These are phyloP conservation scores for Triops cancriformis DNA, from an alignment of 1,140 invertebrate genomes.

Conservation along the genomic window DNA sequence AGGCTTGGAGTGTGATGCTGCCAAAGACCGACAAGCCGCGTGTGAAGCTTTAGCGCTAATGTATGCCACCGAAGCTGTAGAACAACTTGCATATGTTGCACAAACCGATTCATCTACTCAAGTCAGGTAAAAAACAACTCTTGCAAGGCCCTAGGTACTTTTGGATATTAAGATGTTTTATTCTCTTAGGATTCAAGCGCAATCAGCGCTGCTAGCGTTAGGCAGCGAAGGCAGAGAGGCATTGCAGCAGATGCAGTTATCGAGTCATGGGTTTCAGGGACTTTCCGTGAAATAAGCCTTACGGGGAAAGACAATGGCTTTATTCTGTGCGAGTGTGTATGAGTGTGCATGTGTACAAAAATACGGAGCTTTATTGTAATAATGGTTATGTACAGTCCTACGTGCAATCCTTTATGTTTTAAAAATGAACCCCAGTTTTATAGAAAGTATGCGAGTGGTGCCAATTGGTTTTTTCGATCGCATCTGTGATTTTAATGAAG, in stretches of 20 bases:
- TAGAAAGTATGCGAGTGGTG: background rate
- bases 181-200: conserved; percentile 31
- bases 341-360: background rate
- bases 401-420: background rate
- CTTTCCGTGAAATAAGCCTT: conserved; percentile 36
- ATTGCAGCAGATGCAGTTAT: conserved; percentile 41
- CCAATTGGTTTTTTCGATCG: background rate
- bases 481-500: background rate
- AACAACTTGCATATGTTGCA: conserved; percentile 36
- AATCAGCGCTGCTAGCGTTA: conserved; percentile 31
- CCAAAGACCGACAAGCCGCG: conserved; percentile 37
- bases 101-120: conserved; percentile 37
- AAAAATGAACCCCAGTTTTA: background rate
- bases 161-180: conserved; percentile 30
- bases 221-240: conserved; percentile 40
- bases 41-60: conserved; percentile 33
- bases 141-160: conserved; percentile 28
- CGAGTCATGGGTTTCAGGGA: conserved; percentile 43
- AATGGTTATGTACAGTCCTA: conserved; percentile 2
- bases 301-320: background rate
- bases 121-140: conserved; percentile 31
- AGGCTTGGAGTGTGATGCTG: conserved; percentile 30
- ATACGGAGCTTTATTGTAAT: background rate
- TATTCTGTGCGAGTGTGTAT: background rate
- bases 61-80: conserved; percentile 37